A percentile compares a stretch with the other conserved stretches of the same genome.
Evolutionary conservation across 2,888 invertebrate species (phyloP).

Genomic region (Plagodis dolabraria): DNA sequence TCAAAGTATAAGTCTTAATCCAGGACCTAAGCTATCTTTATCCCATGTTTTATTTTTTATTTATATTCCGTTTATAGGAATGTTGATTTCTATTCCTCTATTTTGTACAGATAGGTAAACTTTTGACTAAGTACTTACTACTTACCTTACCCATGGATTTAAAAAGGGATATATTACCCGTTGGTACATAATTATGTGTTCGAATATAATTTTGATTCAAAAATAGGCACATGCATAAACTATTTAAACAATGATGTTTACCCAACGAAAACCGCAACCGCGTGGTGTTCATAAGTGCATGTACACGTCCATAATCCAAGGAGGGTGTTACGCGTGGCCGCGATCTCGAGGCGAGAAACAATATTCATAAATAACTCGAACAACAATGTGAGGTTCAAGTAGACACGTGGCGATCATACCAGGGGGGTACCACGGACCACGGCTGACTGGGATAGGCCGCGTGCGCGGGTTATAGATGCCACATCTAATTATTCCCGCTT

Average conservation of each 20-base stretch:
- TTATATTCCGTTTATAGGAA: too few species aligned
- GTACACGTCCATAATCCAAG: conserved; percentile 1
- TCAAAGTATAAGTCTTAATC: too few species aligned
- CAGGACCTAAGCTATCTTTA: too few species aligned
- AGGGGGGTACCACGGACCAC: conserved; percentile 43
- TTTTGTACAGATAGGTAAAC: not conserved
- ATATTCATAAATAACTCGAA: conserved; percentile 81
- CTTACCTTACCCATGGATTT: too few species aligned
- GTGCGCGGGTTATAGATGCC: conserved; percentile 57
- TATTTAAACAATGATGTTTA: conserved; percentile 3
- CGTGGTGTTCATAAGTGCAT: conserved; percentile 12
- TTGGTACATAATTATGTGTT: too few species aligned
- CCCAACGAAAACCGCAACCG: conserved; percentile 7
- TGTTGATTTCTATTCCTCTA: not conserved
- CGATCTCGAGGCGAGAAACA: conserved; percentile 63
- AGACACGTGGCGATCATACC: conserved; percentile 49
- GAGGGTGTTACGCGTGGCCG: conserved; percentile 54
- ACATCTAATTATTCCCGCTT: conserved; percentile 74
- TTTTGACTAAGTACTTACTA: too few species aligned
- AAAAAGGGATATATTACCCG: too few species aligned
- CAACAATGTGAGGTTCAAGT: conserved; percentile 56
- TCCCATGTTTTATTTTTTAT: too few species aligned
- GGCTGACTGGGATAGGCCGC: conserved; percentile 47
- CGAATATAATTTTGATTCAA: too few species aligned
- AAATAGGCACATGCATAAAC: not conserved